A percentile compares a stretch with the other conserved stretches of the same genome.
Conservation (phyloP, 1,140 invertebrate genomes). For the Bradynema listronoti region DNA sequence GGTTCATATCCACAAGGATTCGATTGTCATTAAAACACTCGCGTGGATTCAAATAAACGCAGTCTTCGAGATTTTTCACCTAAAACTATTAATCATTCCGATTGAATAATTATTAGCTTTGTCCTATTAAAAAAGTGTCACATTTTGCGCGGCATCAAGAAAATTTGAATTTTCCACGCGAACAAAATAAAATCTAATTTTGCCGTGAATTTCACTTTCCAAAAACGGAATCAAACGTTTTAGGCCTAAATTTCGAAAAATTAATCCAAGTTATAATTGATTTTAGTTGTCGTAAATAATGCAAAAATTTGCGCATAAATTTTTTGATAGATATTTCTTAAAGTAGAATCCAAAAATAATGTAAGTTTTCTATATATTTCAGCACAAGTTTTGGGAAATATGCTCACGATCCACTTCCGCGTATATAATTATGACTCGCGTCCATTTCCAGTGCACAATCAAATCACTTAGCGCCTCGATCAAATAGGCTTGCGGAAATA, state of each 20-base stretch:
- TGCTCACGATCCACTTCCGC: conserved; percentile 35
- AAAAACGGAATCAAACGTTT: conserved; percentile 39
- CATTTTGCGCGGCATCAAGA: conserved; percentile 41
- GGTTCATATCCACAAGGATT: conserved; percentile 52
- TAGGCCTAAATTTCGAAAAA: conserved; percentile 36
- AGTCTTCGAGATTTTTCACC: conserved; percentile 52
- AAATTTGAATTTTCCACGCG: conserved; percentile 50
- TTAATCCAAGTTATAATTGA: conserved; percentile 4
- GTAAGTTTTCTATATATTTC: neutral
- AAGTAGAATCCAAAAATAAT: conserved; percentile 5
- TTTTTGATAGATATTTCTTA: conserved; percentile 1
- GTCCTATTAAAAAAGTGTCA: conserved; percentile 9
- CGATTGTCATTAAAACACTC: conserved; percentile 52
- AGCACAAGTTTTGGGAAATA: neutral
- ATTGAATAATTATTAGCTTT: too few relatives aligned
- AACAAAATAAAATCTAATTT: conserved; percentile 49
- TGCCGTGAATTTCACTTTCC: conserved; percentile 44
- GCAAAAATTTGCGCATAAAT: neutral
- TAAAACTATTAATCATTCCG: too few relatives aligned
- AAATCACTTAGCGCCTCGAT: conserved; percentile 52
- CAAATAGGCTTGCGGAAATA: conserved; percentile 52
- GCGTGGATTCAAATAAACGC: conserved; percentile 32
- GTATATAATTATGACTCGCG: conserved; percentile 50
- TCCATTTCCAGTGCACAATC: conserved; percentile 55
- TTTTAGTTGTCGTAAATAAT: too few relatives aligned